Conservation (phyloP, 2,797 vertebrate species). For the Helicolenus hilgendorfi region DNA sequence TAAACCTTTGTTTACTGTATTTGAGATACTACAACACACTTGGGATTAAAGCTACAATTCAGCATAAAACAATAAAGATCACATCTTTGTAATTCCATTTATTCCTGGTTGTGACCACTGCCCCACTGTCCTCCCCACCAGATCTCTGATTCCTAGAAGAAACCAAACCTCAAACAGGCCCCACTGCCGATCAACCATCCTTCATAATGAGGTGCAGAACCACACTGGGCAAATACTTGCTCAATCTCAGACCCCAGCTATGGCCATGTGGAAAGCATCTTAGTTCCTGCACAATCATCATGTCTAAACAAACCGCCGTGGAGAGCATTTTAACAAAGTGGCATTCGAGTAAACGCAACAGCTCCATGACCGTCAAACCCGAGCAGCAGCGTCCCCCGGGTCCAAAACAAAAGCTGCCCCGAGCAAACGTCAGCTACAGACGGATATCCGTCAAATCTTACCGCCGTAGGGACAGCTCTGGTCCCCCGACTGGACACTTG, state of each 20-base stretch:
- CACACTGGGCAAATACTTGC: slow-evolving; percentile 56
- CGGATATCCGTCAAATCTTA: slow-evolving; percentile 47
- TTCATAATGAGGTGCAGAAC: slow-evolving; percentile 62
- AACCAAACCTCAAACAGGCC: slow-evolving; percentile 40
- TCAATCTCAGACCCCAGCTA: slow-evolving; percentile 57
- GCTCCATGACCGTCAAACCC: slow-evolving; percentile 12
- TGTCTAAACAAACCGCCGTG: slow-evolving; percentile 66
- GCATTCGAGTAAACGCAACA: slow-evolving; percentile 37
- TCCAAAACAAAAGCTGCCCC: slow-evolving; percentile 22
- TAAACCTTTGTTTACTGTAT: background rate
- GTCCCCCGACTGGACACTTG: slow-evolving; percentile 58
- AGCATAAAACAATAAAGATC: background rate
- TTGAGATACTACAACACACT: background rate
- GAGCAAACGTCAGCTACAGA: slow-evolving; percentile 35
- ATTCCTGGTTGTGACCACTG: background rate
- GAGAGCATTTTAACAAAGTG: slow-evolving; percentile 52
- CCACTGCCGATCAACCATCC: slow-evolving; percentile 15
- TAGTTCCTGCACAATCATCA: slow-evolving; percentile 60
- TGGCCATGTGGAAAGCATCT: slow-evolving; percentile 73
- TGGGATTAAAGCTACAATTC: background rate
- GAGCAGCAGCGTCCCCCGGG: slow-evolving; percentile 13
- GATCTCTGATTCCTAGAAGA: slow-evolving; percentile 28
- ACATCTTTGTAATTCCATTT: slow-evolving; percentile 5
- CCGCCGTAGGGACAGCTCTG: slow-evolving; percentile 23
- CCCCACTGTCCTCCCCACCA: background rate